These are phyloP conservation scores for Dipodomys stephensi DNA, from an alignment of 2,113 vertebrate genomes.

Conservation along the genomic window DNA sequence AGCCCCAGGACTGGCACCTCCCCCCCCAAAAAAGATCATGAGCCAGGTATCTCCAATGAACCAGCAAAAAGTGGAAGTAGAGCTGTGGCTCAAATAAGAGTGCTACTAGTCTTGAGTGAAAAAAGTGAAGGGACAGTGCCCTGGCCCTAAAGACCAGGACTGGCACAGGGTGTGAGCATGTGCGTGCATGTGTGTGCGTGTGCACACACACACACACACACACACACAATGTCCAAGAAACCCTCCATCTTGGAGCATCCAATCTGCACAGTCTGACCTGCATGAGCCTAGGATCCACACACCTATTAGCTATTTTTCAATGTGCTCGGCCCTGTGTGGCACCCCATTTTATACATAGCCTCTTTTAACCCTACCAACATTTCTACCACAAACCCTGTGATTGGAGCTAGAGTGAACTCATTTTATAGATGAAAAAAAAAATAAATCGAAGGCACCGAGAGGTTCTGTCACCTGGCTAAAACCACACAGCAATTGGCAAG, in stretches of 20 bases:
- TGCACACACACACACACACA: too few species aligned
- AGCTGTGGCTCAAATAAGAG: too few species aligned
- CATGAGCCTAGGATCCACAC: neutral
- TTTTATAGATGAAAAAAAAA: neutral
- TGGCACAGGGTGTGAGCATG: too few species aligned
- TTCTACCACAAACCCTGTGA: neutral
- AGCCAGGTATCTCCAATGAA: too few species aligned
- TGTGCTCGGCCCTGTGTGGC: neutral
- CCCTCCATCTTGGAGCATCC: neutral
- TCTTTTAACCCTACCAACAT: neutral
- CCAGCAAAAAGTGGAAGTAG: too few species aligned
- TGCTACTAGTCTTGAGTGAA: too few species aligned
- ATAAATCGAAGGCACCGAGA: neutral
- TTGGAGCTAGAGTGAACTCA: neutral
- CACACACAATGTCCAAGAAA: neutral
- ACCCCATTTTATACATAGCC: neutral
- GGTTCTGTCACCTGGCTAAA: neutral
- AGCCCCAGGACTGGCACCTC: too few species aligned
- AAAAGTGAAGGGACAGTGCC: too few species aligned
- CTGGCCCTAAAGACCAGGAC: too few species aligned
- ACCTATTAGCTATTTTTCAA: neutral
- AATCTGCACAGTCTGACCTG: neutral
- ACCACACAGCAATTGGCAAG: neutral
- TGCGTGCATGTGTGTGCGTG: too few species aligned
- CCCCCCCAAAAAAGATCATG: too few species aligned